Percentiles rank a stretch among this genome's conserved stretches.
Conservation (phyloP, 2,888 invertebrate species). For the Eupithecia tripunctaria region DNA sequence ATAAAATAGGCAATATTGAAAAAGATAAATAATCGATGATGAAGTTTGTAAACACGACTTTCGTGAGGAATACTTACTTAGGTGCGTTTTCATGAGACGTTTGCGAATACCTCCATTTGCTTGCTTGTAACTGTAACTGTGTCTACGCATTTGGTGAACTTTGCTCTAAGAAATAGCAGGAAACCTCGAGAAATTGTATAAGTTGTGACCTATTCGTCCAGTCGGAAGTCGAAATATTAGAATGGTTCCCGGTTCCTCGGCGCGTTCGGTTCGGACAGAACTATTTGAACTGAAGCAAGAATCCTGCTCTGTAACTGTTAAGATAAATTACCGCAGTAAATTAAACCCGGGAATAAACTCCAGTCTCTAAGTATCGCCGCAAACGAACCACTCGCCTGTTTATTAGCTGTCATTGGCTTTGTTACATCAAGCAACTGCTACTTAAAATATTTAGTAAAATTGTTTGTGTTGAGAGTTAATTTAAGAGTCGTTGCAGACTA, state of each 20-base stretch:
- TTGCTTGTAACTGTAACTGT: neutral
- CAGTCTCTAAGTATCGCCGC: neutral
- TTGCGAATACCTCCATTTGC: neutral
- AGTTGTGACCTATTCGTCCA: neutral
- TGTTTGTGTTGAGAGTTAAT: neutral
- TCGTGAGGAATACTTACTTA: neutral
- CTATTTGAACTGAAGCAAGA: neutral
- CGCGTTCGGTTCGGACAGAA: neutral
- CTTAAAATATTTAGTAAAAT: neutral
- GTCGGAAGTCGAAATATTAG: neutral
- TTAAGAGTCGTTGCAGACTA: neutral
- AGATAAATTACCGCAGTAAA: neutral
- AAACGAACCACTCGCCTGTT: neutral
- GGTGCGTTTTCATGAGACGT: too few species aligned
- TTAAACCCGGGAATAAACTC: neutral
- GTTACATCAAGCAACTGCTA: neutral
- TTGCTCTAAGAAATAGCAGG: neutral
- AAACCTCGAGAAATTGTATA: neutral
- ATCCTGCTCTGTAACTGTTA: neutral
- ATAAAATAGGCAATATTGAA: too few species aligned
- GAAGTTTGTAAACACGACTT: too few species aligned
- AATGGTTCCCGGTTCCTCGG: neutral
- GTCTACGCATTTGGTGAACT: neutral
- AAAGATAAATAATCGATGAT: too few species aligned
- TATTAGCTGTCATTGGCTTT: neutral